Conservation (phyloP, 2,888 invertebrate genomes). For the Rhamnusium bicolor region DNA sequence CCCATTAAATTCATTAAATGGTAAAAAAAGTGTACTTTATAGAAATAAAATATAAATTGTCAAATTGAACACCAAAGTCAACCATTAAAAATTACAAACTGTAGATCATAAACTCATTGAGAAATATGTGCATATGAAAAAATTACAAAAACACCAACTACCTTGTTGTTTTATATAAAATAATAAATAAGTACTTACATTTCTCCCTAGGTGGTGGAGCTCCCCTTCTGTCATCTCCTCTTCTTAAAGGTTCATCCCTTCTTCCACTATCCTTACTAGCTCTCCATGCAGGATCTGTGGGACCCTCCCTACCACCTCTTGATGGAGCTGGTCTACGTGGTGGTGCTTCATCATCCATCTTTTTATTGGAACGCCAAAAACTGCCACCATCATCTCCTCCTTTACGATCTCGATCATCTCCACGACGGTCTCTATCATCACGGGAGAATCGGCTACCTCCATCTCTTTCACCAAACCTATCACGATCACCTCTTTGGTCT, state of each 20-base stretch:
- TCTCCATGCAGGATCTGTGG: constrained; percentile 44
- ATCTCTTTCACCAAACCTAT: constrained; percentile 30
- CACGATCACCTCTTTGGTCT: constrained; percentile 23
- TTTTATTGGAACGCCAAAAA: constrained; percentile 48
- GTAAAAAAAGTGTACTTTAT: no score
- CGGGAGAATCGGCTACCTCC: constrained; percentile 5
- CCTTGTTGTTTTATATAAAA: no score
- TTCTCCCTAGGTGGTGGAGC: constrained; percentile 62
- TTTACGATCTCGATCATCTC: constrained; percentile 28
- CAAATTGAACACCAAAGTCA: no score
- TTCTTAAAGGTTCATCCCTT: constrained; percentile 55
- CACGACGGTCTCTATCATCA: constrained; percentile 11
- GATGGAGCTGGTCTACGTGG: constrained; percentile 38
- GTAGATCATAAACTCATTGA: no score
- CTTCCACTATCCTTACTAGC: constrained; percentile 43
- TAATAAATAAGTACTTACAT: constrained; percentile 59
- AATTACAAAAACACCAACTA: no score
- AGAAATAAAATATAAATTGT: no score
- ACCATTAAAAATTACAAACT: no score
- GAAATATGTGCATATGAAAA: no score
- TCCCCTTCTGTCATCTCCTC: constrained; percentile 40
- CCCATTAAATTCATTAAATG: no score
- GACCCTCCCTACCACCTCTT: constrained; percentile 44
- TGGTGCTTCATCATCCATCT: constrained; percentile 45
- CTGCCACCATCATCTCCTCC: constrained; percentile 52